Conservation (phyloP, 2,888 invertebrate genomes). For the Trileptium ribeirensis region DNA sequence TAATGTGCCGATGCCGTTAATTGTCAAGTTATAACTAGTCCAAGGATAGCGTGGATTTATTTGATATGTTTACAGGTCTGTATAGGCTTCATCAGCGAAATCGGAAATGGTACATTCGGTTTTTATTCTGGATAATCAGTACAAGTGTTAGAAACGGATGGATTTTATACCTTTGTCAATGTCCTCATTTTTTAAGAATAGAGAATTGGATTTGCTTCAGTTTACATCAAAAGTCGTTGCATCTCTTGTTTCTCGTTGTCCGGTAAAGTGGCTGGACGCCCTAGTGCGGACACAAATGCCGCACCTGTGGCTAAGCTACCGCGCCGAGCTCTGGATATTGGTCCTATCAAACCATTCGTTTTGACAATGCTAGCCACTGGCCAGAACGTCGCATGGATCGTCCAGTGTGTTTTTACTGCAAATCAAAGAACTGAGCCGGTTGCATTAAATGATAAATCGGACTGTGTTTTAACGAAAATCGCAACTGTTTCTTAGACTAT, state of each 20-base stretch:
- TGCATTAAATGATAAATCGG: neutral
- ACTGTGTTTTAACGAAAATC: neutral
- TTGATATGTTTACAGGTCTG: constrained; percentile 10
- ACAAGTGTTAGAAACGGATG: neutral
- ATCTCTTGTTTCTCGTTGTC: neutral
- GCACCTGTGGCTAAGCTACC: neutral
- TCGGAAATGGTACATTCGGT: neutral
- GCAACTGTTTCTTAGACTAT: too few species aligned
- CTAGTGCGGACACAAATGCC: neutral
- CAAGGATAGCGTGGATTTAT: too few species aligned
- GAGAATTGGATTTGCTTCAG: neutral
- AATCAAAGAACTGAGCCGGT: neutral
- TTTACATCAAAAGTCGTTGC: neutral
- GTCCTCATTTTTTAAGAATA: neutral
- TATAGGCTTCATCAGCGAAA: neutral
- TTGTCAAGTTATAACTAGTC: neutral
- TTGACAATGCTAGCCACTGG: neutral
- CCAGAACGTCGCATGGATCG: neutral
- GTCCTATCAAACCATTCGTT: neutral
- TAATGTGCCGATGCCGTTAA: neutral
- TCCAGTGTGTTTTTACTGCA: neutral
- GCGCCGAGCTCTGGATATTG: neutral
- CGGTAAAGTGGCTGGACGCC: neutral
- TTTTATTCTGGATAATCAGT: constrained; percentile 9
- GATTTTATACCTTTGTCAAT: constrained; percentile 3